Base-by-base conservation (phyloP, 2,888 invertebrate genomes). In the Microctonus hyperodae region DNA sequence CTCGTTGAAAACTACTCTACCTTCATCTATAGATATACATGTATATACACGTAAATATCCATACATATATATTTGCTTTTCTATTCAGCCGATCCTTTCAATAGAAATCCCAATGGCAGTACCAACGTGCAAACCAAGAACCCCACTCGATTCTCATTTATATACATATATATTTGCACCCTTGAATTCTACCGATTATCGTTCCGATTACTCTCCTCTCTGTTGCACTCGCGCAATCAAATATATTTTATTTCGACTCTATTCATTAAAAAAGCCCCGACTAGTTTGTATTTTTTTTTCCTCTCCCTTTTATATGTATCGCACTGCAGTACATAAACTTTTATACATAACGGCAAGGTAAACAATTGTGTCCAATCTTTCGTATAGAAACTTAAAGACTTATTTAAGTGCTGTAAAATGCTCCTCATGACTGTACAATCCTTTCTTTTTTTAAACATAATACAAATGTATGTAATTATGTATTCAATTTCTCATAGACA, bases 101-200 rank as follows among this genome's bases (percentile, higher is more conserved):
- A 58, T 58, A 40, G 40, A 58, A 37, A 22, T 40, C 23, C 23
- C 20, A 28, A n/a, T n/a, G 44, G 22, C 37, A 37, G 40, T 58
- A 58, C n/a, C 40, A 13, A 16, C 20, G 33, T 33, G 20, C 33
- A 16, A 16, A 55, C 28, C 55, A 16, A 44, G 56, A 56, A 56
- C 31, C 56, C 16, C 23, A 37, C 58, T 37, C 25, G 23, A 58
- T 56, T 56, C 33, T 4, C 5, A 40, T 40, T 28, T 44, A 44
- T 44, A 44, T 16, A 44, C n/a, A 31, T 31, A 31, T 28, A 55
- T 55, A 55, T 57, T 57, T 37, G 57, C 10, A 57, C 35, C 11
- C 58, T 58, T 37, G 1, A 58, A 23, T 37, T 23, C 23, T 37
- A 35, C 58, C 58, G n/a, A 58, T 37, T 58, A 58, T 22, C 35